Base-by-base conservation (phyloP, 92 coral and sea anemone species). In the Porites lobata region DNA sequence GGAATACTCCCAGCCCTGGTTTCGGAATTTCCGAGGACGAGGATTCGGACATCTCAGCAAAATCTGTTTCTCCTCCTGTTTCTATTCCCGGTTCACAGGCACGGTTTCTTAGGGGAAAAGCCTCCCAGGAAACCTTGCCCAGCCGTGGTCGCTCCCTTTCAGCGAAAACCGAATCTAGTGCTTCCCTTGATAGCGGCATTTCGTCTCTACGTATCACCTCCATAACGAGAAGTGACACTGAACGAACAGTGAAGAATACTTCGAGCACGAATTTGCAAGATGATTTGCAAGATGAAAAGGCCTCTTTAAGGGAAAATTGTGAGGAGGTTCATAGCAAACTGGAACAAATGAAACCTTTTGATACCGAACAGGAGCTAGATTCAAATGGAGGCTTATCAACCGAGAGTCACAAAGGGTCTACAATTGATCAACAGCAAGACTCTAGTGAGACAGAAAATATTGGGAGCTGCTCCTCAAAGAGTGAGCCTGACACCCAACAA, bases 161-260 rank as follows among this genome's bases (percentile, higher is more conserved):
- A 72, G 57, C 62, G n/a, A 73, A 84, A 19, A 73, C 87, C 73
- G 64, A 58, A 24, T 72, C 87, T 6, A 50, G 62, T 18, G 75
- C 32, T 80, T 80, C 72, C 53, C 14, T 15, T 80, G 86, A 82
- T 50, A 69, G 86, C 43, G 78, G 78, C 1, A 54, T 82, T 29
- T 82, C 86, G 19, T 69, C 78, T 8, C 19, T 69, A 10, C 68
- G 66, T 20, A 56, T 22, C 58, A 47, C 77, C 10, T 0, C 26
- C 68, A 82, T 57, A 20, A 19, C 21, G 26, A 58, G 9, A 59
- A 59, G 24, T 43, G 61, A 22, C 69, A 1, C 69, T 18, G 32
- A 56, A 21, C 12, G 8, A 21, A 11, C 58, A 52, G 26, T 11
- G 1, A 54, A 75, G 51, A 51, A 19, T 57, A 70, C 4, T 20